A percentile compares a stretch with the other conserved stretches of the same genome.
phyloP scores from a whole-genome alignment of 2,113 vertebrate species.

The Craseonycteris thonglongyai region DNA sequence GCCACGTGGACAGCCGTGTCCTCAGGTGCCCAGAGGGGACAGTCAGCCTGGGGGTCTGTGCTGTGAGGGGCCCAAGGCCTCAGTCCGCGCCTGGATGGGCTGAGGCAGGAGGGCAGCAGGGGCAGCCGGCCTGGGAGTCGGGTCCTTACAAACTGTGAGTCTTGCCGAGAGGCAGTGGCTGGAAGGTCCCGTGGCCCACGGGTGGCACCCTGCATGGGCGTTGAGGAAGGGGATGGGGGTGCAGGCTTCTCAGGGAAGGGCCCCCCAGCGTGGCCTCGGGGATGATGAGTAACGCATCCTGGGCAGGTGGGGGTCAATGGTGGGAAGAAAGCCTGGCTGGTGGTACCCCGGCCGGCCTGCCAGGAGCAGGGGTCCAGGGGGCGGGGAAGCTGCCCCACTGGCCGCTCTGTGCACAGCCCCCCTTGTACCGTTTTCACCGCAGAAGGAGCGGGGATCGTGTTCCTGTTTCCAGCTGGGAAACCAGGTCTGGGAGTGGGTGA shows the following conservation, averaged over 20 bases:
- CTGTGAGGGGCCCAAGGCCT: not conserved
- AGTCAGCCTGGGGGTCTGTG: not conserved
- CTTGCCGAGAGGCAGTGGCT: not conserved
- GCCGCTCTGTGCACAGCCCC: not conserved
- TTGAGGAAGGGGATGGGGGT: not conserved
- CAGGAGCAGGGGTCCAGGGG: not conserved
- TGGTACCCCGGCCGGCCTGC: not conserved
- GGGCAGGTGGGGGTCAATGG: not conserved
- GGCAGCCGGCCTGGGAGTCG: not conserved
- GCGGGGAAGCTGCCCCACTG: fast-evolving
- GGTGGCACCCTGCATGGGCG: not conserved
- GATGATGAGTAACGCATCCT: not conserved
- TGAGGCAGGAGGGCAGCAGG: not conserved
- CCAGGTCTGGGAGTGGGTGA: not conserved
- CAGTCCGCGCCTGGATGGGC: not conserved
- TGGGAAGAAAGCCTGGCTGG: not conserved
- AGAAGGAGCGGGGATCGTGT: not conserved
- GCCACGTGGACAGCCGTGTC: not conserved
- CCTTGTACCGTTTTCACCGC: not conserved
- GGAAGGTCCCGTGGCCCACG: not conserved
- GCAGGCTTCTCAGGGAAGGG: not conserved
- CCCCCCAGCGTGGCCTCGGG: not conserved
- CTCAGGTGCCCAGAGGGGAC: not conserved
- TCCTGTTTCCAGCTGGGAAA: not conserved
- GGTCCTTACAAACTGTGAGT: not conserved